These are phyloP conservation scores for Parnassius mnemosyne DNA, from an alignment of 2,888 invertebrate species.

Conservation along the genomic window DNA sequence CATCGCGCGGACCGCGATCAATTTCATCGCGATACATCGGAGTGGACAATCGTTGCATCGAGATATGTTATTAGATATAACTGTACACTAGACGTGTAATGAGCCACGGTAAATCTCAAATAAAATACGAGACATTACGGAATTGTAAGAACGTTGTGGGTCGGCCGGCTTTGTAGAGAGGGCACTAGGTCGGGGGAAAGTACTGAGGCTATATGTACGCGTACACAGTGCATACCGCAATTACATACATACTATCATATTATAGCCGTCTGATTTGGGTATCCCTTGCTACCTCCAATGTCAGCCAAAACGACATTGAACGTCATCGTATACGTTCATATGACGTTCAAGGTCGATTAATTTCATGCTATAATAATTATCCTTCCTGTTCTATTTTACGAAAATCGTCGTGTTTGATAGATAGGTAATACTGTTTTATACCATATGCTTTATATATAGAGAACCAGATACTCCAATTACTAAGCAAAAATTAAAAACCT, in stretches of 20 bases:
- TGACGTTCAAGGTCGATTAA: too few relatives aligned
- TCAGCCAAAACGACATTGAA: not conserved
- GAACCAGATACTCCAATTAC: too few relatives aligned
- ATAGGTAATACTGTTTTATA: too few relatives aligned
- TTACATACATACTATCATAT: constrained; percentile 47
- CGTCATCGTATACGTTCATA: not conserved
- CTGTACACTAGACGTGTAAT: constrained; percentile 60
- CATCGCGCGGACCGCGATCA: constrained; percentile 32
- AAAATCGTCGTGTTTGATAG: too few relatives aligned
- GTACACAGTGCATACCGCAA: constrained; percentile 66
- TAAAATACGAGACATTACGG: constrained; percentile 72
- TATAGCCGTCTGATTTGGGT: constrained; percentile 28
- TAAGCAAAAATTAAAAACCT: too few relatives aligned
- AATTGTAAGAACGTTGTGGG: constrained; percentile 69
- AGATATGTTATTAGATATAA: constrained; percentile 56
- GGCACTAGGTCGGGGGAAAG: constrained; percentile 80
- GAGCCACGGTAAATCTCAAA: constrained; percentile 63
- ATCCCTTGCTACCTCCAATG: constrained; percentile 11
- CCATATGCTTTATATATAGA: too few relatives aligned
- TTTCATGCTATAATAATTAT: too few relatives aligned
- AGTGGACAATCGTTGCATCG: constrained; percentile 45
- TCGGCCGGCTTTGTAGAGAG: constrained; percentile 61
- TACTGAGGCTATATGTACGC: constrained; percentile 62
- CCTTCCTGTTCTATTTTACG: too few relatives aligned
- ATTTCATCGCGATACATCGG: constrained; percentile 38